Percentiles rank a stretch among this genome's conserved stretches.
These are phyloP conservation scores for Coccyzus lansbergi DNA, from an alignment of 2,797 vertebrate genomes.

Conservation along the genomic window DNA sequence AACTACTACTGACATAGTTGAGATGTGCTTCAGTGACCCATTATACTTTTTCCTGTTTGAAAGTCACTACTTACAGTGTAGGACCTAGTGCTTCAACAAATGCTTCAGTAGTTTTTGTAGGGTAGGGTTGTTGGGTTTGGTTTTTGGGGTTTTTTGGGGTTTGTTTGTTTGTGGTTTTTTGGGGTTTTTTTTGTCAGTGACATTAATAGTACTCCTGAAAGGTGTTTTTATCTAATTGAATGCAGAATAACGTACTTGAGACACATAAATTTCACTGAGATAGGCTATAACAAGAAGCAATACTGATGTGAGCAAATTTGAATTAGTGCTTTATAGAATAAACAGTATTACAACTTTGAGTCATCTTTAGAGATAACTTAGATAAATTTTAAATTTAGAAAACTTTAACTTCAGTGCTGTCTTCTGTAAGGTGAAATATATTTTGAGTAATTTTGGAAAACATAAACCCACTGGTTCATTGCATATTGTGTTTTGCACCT, in stretches of 20 bases:
- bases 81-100: neutral
- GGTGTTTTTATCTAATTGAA: neutral
- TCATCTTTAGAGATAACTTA: neutral
- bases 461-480: neutral
- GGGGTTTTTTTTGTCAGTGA: neutral
- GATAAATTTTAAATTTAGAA: neutral
- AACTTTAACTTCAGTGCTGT: neutral
- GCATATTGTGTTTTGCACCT: neutral
- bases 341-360: neutral
- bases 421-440: neutral
- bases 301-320: neutral
- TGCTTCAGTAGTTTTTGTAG: neutral
- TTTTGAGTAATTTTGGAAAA: neutral
- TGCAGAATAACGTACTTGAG: neutral
- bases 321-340: neutral
- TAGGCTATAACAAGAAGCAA: neutral
- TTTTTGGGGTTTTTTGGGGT: too few species aligned
- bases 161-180: too few species aligned
- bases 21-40: neutral
- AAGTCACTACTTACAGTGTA: neutral
- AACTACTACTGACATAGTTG: neutral
- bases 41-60: neutral
- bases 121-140: accelerated
- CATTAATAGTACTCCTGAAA: neutral
- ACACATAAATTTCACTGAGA: neutral